A percentile compares a stretch with the other conserved stretches of the same genome.
Conservation (phyloP, 2,797 vertebrate genomes). For the Crocidura indochinensis region DNA sequence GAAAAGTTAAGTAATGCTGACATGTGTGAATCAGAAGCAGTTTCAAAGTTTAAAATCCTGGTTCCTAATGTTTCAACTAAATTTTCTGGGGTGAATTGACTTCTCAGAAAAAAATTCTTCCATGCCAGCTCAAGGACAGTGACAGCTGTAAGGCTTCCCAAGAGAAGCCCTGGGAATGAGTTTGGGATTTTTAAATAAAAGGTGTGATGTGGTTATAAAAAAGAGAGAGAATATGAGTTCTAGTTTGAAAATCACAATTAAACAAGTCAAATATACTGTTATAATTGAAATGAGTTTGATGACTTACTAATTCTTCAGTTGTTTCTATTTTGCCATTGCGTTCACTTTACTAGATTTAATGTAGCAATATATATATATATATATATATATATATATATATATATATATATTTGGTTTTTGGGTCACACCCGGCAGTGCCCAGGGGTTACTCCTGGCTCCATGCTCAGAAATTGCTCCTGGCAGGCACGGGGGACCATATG, state of each 20-base stretch:
- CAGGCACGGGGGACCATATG: no score
- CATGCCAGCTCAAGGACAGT: neutral
- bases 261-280: neutral
- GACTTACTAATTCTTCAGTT: neutral
- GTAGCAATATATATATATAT: no score
- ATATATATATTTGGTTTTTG: no score
- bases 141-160: neutral
- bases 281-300: neutral
- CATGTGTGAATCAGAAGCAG: neutral
- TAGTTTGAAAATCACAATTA: constrained; percentile 4
- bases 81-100: neutral
- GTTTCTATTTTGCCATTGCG: neutral
- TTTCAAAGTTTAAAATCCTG: neutral
- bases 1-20: neutral
- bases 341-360: neutral
- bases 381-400: no score
- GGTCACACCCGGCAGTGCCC: no score
- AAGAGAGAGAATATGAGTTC: neutral
- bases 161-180: neutral
- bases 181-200: neutral
- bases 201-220: neutral
- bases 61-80: neutral
- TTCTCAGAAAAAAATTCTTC: neutral
- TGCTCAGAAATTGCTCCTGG: no score
- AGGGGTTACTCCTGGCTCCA: no score